phyloP scores from a whole-genome alignment of 2,113 vertebrate species.

The Mus spicilegus region DNA sequence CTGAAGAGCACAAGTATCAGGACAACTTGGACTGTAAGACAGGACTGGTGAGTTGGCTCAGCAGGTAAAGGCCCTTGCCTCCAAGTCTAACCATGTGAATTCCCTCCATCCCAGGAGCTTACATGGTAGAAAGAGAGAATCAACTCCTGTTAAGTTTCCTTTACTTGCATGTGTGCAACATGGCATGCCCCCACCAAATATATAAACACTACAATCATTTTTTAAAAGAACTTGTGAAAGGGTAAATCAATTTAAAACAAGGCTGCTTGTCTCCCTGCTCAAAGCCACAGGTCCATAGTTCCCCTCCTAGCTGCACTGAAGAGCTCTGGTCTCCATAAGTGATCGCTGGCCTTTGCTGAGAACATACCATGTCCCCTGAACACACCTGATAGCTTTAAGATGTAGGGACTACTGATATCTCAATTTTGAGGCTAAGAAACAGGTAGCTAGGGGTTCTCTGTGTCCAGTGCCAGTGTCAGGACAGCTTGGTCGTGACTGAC shows the following conservation, averaged over 20 bases:
- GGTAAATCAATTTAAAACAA: not conserved
- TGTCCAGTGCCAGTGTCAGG: not conserved
- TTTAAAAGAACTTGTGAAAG: not conserved
- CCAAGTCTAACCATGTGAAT: not conserved
- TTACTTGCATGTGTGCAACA: not conserved
- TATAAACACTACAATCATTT: not conserved
- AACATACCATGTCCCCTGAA: not conserved
- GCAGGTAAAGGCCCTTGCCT: not conserved
- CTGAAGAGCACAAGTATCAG: not conserved
- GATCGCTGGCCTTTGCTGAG: not conserved
- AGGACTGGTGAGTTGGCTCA: not conserved
- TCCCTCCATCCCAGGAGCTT: not conserved
- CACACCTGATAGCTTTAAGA: not conserved
- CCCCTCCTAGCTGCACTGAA: accelerated
- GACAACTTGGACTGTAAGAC: not conserved
- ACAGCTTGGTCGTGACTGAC: not conserved
- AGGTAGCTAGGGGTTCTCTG: not conserved
- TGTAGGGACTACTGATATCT: not conserved
- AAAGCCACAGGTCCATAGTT: accelerated
- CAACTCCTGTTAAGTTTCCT: not conserved
- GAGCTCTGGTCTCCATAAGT: not conserved
- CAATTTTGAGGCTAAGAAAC: not conserved
- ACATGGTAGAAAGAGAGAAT: not conserved
- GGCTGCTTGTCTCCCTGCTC: not conserved
- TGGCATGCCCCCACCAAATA: not conserved